Base-by-base conservation (phyloP, 2,797 vertebrate genomes). In the Falco biarmicus region DNA sequence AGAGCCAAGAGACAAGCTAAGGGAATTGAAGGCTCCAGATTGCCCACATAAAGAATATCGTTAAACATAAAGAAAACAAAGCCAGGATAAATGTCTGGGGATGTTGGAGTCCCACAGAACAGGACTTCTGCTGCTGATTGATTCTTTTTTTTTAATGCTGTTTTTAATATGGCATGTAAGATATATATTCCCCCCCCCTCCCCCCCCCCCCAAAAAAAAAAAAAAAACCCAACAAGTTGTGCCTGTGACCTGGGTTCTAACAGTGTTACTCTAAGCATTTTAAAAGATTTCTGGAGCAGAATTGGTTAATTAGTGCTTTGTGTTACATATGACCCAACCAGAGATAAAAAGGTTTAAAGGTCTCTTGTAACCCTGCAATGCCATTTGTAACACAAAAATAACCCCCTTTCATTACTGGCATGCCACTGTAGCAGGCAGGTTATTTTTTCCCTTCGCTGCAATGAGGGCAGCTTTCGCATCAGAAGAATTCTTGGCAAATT, bases 401-500 rank as follows among this genome's bases (percentile, higher is more conserved):
- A 98, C 98, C 98, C 98, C 97, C 97, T 98, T 98, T 98, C 98
- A 98, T 98, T 98, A 96, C 97, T 97, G 96, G 98, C 98, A 95
- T 98, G 98, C 98, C 98, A 98, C 98, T 98, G 98, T 99, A 99
- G 98, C 98, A 98, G 97, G 98, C 98, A 98, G 98, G 98, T 98
- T 99, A 98, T 98, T 98, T 98, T 97, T 98, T 98, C 97, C 96
- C 98, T 98, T 98, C 93, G 56, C 97, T 98, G 98, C 98, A 98
- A 98, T 98, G 98, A 98, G 98, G 98, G 99, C 98, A 98, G 98
- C 99, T 99, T 99, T 99, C 98, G 99, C 99, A 99, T 99, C 99
- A 99, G 99, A 99, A 99, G 99, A 99, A 99, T 99, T 99, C 99
- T 99, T 99, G 98, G 99, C 99, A 99, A 99, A 99, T 99, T 99